phyloP scores from a whole-genome alignment of 2,797 vertebrate genomes.

The Gymnothorax javanicus region DNA sequence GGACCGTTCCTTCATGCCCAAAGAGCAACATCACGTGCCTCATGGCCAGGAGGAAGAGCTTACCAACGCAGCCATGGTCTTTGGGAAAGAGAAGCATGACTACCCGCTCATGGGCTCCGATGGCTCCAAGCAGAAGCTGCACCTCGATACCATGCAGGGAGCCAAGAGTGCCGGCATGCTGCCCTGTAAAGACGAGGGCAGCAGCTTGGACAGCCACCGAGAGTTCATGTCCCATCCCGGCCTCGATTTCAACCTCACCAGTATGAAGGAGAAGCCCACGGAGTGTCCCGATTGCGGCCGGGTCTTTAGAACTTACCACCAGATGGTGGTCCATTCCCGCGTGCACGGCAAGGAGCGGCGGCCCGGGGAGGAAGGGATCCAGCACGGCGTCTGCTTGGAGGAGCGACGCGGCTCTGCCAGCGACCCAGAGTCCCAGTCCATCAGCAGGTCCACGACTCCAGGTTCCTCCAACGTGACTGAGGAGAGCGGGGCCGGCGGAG shows the following conservation, averaged over 20 bases:
- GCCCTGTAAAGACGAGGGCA: conserved; percentile 85
- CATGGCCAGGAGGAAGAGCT: conserved; percentile 89
- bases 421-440: conserved; percentile 97
- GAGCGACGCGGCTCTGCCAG: conserved; percentile 95
- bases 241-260: conserved; percentile 86
- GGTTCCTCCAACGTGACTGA: conserved; percentile 97
- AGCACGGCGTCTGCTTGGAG: conserved; percentile 76
- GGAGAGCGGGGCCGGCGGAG: conserved; percentile 91
- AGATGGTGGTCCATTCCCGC: conserved; percentile 96
- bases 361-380: conserved; percentile 81
- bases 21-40: conserved; percentile 87
- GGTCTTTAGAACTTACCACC: conserved; percentile 97
- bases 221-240: conserved; percentile 85
- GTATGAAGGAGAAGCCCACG: conserved; percentile 90
- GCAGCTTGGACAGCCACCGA: conserved; percentile 85
- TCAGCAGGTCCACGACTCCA: conserved; percentile 95
- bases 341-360: conserved; percentile 92
- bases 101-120: conserved; percentile 87
- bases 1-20: conserved; percentile 95
- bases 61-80: conserved; percentile 80
- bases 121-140: conserved; percentile 92
- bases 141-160: conserved; percentile 85
- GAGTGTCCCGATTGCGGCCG: conserved; percentile 96
- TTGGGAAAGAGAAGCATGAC: conserved; percentile 95
- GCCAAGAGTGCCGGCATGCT: conserved; percentile 81